phyloP scores from a whole-genome alignment of 2,797 vertebrate species.

The Acanthiza pusilla region DNA sequence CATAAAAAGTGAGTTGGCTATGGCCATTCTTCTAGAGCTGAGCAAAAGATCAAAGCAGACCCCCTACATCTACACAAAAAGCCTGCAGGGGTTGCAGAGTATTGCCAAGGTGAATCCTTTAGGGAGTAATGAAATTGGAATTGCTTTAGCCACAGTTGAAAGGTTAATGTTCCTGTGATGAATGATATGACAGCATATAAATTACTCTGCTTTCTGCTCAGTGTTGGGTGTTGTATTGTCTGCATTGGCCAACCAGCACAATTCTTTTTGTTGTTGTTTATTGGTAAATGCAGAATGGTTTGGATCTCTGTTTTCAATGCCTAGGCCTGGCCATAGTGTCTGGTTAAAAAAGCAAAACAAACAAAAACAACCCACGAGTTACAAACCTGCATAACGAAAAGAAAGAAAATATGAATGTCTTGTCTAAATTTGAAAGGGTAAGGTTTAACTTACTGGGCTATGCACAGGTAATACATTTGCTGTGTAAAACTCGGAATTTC shows the following conservation, averaged over 20 bases:
- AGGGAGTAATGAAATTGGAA: slow-evolving; percentile 24
- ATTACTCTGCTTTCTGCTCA: neutral
- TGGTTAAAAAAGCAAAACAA: neutral
- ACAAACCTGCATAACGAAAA: neutral
- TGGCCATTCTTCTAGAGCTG: neutral
- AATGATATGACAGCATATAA: slow-evolving; percentile 19
- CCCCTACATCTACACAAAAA: neutral
- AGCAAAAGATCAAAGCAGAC: slow-evolving; percentile 30
- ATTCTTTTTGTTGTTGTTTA: neutral
- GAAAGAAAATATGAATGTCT: neutral
- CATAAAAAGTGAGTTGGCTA: neutral
- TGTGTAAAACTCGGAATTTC: neutral
- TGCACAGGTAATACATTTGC: neutral
- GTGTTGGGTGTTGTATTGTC: neutral
- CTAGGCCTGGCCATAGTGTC: neutral
- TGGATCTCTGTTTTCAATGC: neutral
- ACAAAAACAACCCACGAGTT: neutral
- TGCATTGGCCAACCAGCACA: neutral
- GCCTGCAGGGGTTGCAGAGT: neutral
- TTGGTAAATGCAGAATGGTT: neutral
- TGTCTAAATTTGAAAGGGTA: neutral
- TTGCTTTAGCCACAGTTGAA: slow-evolving; percentile 28
- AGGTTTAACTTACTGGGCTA: neutral
- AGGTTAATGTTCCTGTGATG: slow-evolving; percentile 25
- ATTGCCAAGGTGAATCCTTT: slow-evolving; percentile 1